phyloP scores from a whole-genome alignment of 2,113 vertebrate genomes.

The Mellivora capensis region DNA sequence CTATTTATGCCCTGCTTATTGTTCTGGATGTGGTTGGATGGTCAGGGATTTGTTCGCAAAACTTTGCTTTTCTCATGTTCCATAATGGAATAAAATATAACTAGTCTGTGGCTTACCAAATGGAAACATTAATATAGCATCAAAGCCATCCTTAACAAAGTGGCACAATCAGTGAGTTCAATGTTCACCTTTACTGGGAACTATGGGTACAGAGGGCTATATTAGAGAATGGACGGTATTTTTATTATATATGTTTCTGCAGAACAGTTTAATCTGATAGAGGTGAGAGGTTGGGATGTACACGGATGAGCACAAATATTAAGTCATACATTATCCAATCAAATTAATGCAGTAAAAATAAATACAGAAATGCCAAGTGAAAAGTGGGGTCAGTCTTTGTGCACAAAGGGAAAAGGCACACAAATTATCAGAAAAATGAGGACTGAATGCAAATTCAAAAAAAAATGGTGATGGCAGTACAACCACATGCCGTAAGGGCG shows the following conservation, averaged over 20 bases:
- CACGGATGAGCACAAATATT: background rate
- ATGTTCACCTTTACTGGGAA: background rate
- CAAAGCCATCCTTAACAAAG: background rate
- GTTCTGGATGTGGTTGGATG: background rate
- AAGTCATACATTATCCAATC: background rate
- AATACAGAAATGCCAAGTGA: background rate
- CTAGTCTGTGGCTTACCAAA: background rate
- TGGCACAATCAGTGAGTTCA: background rate
- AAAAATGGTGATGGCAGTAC: background rate
- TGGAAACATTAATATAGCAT: background rate
- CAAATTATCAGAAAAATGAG: background rate
- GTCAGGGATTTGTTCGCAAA: background rate
- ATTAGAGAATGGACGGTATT: background rate
- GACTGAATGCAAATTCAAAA: background rate
- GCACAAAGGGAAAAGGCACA: background rate
- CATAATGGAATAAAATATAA: background rate
- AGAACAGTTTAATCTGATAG: background rate
- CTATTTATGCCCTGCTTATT: background rate
- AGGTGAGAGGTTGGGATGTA: background rate
- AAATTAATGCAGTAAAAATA: constrained; percentile 18
- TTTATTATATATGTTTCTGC: background rate
- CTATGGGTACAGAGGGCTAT: background rate
- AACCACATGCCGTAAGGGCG: background rate
- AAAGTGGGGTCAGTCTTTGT: background rate
- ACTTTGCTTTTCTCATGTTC: background rate